phyloP scores from a whole-genome alignment of 2,888 invertebrate genomes.

The Ormyrus labotus region DNA sequence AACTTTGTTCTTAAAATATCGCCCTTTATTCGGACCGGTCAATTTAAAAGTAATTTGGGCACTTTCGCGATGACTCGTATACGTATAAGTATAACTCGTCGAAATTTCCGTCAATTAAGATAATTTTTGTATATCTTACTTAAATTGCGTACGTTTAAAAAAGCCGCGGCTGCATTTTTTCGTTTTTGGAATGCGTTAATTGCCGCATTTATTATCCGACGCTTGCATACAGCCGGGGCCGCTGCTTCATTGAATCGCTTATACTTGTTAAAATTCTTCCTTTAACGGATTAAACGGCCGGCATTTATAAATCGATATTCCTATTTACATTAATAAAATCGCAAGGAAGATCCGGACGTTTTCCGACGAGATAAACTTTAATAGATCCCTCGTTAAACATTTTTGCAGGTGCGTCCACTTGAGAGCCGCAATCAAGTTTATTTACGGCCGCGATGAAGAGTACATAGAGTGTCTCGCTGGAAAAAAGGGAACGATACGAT shows the following conservation, averaged over 20 bases:
- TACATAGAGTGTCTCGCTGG: neutral
- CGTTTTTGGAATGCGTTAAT: neutral
- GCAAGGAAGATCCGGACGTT: neutral
- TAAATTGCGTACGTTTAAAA: slow-evolving; percentile 14
- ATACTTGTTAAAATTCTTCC: neutral
- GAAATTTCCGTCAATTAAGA: slow-evolving; percentile 46
- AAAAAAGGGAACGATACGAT: neutral
- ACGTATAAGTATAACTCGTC: neutral
- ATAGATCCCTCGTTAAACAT: slow-evolving; percentile 5
- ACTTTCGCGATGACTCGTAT: slow-evolving; percentile 39
- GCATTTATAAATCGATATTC: neutral
- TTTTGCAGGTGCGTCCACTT: neutral
- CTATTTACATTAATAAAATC: neutral
- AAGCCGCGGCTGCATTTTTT: neutral
- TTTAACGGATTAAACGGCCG: neutral
- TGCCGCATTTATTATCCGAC: neutral
- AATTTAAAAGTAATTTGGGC: slow-evolving; percentile 53
- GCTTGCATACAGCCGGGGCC: neutral
- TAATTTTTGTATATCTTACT: slow-evolving; percentile 36
- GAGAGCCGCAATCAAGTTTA: slow-evolving; percentile 14
- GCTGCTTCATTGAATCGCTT: neutral
- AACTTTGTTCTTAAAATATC: neutral
- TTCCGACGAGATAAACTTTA: neutral
- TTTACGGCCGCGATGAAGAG: slow-evolving; percentile 5
- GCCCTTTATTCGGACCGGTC: neutral